Evolutionary conservation across 2,888 invertebrate genomes (phyloP), one percentile per base, ranked within the genome.

Genomic region (Epicampocera succincta): DNA sequence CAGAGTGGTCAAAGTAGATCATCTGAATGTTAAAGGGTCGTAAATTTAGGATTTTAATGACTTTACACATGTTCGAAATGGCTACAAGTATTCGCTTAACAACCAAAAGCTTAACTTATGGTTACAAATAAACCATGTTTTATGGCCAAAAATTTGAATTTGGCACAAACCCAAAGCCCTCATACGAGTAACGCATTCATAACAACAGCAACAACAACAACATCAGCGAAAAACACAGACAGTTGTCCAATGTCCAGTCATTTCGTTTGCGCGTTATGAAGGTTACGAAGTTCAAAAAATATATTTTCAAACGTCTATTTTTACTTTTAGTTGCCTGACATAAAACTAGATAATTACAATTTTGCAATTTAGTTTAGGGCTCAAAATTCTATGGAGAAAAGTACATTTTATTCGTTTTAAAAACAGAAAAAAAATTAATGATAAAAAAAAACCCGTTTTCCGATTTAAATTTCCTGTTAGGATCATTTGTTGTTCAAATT

Each of bases 401-500:
- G 33, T 33, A 1, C 8, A 6, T 4, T 33, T 33, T 33, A 33
- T 9, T 33, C 8, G 33, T 33, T 33, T 33, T 33, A 33, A 8
- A 8, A 33, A 33, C 8, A 33, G 5, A 2, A 25, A 2, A 25
- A 25, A 25, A 25, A 25, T 52, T n/a, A n/a, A n/a, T n/a, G n/a
- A n/a, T n/a, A n/a, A n/a, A n/a, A 19, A 19, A 50, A 73, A 82
- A 82, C 82, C 40, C 15, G 82, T 82, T 82, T 71, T 56, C 40
- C 15, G 48, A 60, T 58, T 44, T 8, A 29, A 17, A 9, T 33
- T 60, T 52, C 65, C 15, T 11, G 60, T 44, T 65, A 50, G 65
- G 75, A 73, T 77, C 77, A 69, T 75, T 80, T 72, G 73, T 5
- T 40, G 76, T 71, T 54, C 61, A 75, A 54, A 52, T 38, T 38